Base-by-base conservation (phyloP, 2,113 vertebrate species). In the Oryzias woworae region DNA sequence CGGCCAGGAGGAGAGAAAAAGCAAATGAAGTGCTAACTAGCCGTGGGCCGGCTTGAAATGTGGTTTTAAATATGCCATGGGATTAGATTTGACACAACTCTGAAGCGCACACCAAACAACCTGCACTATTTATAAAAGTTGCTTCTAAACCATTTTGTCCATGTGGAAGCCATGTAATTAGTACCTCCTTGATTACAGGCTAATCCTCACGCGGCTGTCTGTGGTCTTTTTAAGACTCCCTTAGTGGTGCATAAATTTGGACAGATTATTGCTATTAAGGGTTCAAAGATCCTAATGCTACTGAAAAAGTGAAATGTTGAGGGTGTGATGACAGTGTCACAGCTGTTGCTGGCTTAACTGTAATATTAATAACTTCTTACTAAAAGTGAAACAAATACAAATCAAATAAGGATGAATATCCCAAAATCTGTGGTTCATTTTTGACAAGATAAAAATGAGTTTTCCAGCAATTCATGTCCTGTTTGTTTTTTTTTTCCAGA, bases 221-320 rank as follows among this genome's bases (percentile, higher is more conserved):
- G 16, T 8, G 3, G 23, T 45, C 20, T 15, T 49, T 54, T 66
- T 51, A 17, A 47, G 46, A 62, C 16, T 44, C 43, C 23, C 54
- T 71, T 1, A 10, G 45, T 22, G 58, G 23, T 63, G 45, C 3
- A 73, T 65, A 75, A 52, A 55, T 75, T 61, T 50, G 36, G 51
- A 55, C 15, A 50, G 53, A 62, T 59, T 68, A 60, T 45, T 63
- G 14, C 67, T 14, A 60, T 66, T 41, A 23, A 58, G 58, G 41
- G 71, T 78, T 82, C 41, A 82, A 77, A 79, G 77, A 70, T 73
- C 42, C 26, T 72, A 59, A 67, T 72, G 60, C 62, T 69, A 80
- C 73, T 77, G 80, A 62, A 63, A 41, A 43, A 55, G 73, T 77
- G 61, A 75, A 78, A 51, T 68, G 7, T 45, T 41, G 22, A 31